Evolutionary conservation across 2,797 vertebrate species (phyloP), one percentile per base, ranked within the genome.

Genomic region (Bovichtus diacanthus): DNA sequence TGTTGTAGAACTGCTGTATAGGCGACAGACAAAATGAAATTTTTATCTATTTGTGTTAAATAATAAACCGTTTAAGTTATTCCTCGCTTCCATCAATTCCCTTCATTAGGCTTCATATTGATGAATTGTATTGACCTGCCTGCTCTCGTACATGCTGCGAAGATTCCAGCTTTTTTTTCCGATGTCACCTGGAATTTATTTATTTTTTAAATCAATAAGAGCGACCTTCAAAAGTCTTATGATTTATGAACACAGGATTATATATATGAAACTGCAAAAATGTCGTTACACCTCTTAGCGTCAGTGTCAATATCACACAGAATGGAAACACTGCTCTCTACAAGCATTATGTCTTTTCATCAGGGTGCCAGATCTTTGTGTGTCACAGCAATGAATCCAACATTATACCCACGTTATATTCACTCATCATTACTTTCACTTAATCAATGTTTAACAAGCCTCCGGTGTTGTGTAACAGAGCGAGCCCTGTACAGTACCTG

Each of bases 391-490:
- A 2, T 55, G 59, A 18, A 58, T 55, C 51, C 23, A 25, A 38
- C 25, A 47, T 34, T 77, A 85, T 56, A 58, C 76, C 21, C 36
- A n/a, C 39, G 59, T 10, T 62, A 19, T 23, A 67, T 50, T 70
- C 79, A 66, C 73, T 76, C 68, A 38, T 68, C 27, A 29, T 53
- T 67, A 87, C 89, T 90, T 84, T 90, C 82, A 78, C 88, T 77
- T 74, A 60, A 80, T 93, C 84, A 92, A 90, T 88, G 89, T 91
- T 93, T 93, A 82, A 93, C 85, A 72, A 75, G 88, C 60, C 56
- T 44, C 51, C n/a, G 84, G 87, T 78, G 88, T 85, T 77, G 78
- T 66, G 74, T 90, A 53, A 92, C 89, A 47, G 27, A 67, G n/a
- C 1, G 11, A 55, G 41, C 61, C 3, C n/a, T 23, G 63, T 36